Percentiles rank a stretch among this genome's conserved stretches.
These are phyloP conservation scores for Hybognathus amarus DNA, from an alignment of 2,797 vertebrate species.

Conservation along the genomic window DNA sequence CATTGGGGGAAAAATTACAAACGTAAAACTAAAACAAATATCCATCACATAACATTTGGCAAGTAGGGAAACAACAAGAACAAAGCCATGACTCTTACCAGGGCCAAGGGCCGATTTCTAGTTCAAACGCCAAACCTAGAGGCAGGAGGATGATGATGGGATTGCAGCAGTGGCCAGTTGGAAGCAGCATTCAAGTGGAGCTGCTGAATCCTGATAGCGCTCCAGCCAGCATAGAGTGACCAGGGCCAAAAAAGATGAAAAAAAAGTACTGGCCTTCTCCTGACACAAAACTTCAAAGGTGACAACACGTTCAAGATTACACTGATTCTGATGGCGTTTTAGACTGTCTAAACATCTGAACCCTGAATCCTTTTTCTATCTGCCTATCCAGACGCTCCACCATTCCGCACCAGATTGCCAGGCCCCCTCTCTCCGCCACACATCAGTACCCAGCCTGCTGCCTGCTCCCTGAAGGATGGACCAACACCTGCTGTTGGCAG, in stretches of 20 bases:
- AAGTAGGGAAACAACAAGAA: background rate
- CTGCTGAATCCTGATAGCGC: constrained; percentile 44
- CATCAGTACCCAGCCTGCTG: constrained; percentile 88
- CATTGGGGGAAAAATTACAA: background rate
- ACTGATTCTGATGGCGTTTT: constrained; percentile 7
- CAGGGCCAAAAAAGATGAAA: constrained; percentile 16
- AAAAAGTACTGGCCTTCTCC: background rate
- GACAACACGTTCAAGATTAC: constrained; percentile 33
- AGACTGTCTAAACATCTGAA: constrained; percentile 32
- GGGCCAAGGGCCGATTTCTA: constrained; percentile 7
- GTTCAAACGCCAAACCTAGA: constrained; percentile 16
- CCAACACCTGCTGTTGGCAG: constrained; percentile 91
- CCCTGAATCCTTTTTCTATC: constrained; percentile 55
- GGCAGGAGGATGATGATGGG: constrained; percentile 4
- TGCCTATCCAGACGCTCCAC: constrained; percentile 81
- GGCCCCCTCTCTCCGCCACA: constrained; percentile 85
- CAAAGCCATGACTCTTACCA: background rate
- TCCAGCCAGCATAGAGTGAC: constrained; percentile 35
- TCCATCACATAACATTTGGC: constrained; percentile 4
- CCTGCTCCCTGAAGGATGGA: constrained; percentile 84
- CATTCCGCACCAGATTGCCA: constrained; percentile 81
- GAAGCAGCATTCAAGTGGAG: constrained; percentile 7
- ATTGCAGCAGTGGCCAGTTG: constrained; percentile 28
- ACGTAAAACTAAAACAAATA: background rate
- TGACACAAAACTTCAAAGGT: constrained; percentile 31